phyloP scores from a whole-genome alignment of 2,113 vertebrate genomes.

The Etheostoma spectabile region DNA sequence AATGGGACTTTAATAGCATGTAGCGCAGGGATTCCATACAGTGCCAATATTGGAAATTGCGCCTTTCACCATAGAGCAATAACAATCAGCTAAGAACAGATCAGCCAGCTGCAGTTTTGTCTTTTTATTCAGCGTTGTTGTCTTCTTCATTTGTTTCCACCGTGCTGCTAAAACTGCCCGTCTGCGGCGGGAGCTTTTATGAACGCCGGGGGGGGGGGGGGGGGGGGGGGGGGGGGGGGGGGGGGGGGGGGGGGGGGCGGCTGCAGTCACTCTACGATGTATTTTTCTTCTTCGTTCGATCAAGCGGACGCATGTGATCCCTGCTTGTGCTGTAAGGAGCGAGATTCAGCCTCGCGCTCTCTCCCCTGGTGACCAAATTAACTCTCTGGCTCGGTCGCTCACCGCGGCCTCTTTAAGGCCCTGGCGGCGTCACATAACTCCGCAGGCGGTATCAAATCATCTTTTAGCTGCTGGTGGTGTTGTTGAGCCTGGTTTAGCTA shows the following conservation, averaged over 20 bases:
- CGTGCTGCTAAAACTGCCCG: constrained; percentile 20
- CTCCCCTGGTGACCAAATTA: constrained; percentile 58
- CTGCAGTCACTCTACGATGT: constrained; percentile 22
- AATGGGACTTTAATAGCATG: constrained; percentile 11
- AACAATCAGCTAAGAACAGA: constrained; percentile 35
- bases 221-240: too few relatives aligned
- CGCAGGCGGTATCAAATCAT: constrained; percentile 67
- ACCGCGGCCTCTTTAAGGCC: constrained; percentile 57
- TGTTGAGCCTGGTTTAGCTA: constrained; percentile 70
- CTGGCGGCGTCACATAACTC: constrained; percentile 59
- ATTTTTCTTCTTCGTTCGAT: constrained; percentile 42
- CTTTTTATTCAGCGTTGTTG: neutral
- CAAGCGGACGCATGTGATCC: constrained; percentile 32
- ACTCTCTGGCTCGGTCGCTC: too few relatives aligned
- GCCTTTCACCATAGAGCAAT: constrained; percentile 10
- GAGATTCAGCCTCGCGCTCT: constrained; percentile 8
- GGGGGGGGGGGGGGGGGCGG: too few relatives aligned
- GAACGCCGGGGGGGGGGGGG: constrained; percentile 1
- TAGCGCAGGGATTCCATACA: neutral
- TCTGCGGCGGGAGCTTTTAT: constrained; percentile 8
- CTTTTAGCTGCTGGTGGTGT: constrained; percentile 71
- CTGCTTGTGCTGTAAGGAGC: constrained; percentile 19
- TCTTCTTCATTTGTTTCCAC: constrained; percentile 23
- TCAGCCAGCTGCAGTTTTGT: constrained; percentile 27
- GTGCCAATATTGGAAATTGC: neutral